phyloP scores from a whole-genome alignment of 2,888 invertebrate species.

The Chrysomela aeneicollis region DNA sequence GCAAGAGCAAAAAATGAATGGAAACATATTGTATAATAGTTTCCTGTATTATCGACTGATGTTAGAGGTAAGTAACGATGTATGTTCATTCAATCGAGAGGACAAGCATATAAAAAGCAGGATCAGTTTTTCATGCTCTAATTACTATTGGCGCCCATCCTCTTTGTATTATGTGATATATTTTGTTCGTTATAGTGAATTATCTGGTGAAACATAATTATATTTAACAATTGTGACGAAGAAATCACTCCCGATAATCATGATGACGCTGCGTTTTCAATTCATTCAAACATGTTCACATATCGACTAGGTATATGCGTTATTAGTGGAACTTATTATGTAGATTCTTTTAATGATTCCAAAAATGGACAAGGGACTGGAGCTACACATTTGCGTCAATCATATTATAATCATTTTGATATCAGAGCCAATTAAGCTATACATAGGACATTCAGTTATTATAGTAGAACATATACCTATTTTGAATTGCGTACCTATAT shows the following conservation, averaged over 20 bases:
- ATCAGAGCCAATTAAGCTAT: not conserved
- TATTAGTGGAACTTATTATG: not conserved
- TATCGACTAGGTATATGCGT: not conserved
- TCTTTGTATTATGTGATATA: conserved; percentile 37
- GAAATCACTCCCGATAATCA: conserved; percentile 1
- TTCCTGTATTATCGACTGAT: not conserved
- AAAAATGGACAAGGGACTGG: not conserved
- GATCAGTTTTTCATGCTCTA: conserved; percentile 30
- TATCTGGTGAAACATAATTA: not conserved
- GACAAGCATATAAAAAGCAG: not conserved
- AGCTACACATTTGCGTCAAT: not conserved
- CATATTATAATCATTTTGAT: not conserved
- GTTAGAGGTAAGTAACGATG: not conserved
- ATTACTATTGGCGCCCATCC: conserved; percentile 40
- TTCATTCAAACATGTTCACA: not conserved
- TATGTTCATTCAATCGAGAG: not conserved
- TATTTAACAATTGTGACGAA: not conserved
- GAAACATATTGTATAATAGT: not conserved
- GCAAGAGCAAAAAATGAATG: too few relatives aligned
- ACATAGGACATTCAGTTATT: too few relatives aligned
- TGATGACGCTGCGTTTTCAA: not conserved
- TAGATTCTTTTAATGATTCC: not conserved
- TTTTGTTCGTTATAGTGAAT: conserved; percentile 32
- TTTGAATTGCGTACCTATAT: too few relatives aligned
- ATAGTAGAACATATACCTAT: too few relatives aligned